A percentile compares a stretch with the other conserved stretches of the same genome.
phyloP scores from a whole-genome alignment of 2,888 invertebrate genomes.

The Eudasyphora cyanicolor region DNA sequence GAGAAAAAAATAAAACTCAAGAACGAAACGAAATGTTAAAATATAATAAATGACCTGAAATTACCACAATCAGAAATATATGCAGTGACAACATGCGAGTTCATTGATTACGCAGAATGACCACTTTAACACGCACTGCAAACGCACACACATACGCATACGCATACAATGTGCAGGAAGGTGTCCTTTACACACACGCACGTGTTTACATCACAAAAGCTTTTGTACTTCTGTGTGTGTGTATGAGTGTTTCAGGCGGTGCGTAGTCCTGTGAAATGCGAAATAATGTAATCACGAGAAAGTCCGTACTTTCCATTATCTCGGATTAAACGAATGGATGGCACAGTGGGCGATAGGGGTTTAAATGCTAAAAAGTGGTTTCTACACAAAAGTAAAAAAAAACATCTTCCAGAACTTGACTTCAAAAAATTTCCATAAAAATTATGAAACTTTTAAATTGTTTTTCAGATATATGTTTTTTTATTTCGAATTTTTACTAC shows the following conservation, averaged over 20 bases:
- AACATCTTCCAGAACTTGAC: too few species aligned
- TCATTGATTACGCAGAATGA: conserved; percentile 55
- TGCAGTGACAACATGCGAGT: conserved; percentile 64
- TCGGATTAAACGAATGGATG: neutral
- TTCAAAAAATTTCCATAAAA: too few species aligned
- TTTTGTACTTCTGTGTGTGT: neutral
- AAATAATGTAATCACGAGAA: conserved; percentile 18
- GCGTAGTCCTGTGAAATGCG: neutral
- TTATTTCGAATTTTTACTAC: too few species aligned
- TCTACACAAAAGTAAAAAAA: too few species aligned
- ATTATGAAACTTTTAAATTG: too few species aligned
- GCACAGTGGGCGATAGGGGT: conserved; percentile 34
- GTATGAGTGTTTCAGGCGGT: neutral
- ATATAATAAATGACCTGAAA: conserved; percentile 54
- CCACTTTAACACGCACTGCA: conserved; percentile 44
- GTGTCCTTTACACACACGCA: neutral
- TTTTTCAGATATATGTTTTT: too few species aligned
- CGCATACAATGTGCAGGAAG: neutral
- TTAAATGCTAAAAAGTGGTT: too few species aligned
- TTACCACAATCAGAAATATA: conserved; percentile 62
- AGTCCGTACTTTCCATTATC: conserved; percentile 15
- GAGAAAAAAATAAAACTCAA: neutral
- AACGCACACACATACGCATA: neutral
- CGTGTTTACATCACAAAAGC: neutral
- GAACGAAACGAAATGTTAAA: conserved; percentile 14